Evolutionary conservation across 2,888 invertebrate genomes (phyloP), one percentile per base, ranked within the genome.

Genomic region (Heliconius sara): DNA sequence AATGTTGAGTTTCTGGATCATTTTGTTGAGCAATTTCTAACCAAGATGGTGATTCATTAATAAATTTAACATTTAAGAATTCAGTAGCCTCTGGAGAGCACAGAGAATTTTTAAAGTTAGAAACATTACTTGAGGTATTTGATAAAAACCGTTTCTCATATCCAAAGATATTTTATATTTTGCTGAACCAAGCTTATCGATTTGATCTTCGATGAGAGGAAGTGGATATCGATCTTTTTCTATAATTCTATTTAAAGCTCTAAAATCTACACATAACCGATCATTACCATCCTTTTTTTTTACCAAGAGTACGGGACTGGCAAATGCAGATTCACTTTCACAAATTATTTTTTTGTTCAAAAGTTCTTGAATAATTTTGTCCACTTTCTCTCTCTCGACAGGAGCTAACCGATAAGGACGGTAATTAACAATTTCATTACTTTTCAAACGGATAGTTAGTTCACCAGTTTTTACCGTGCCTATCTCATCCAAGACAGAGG

Each of bases 341-440:
- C 34, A 34, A 30, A 68, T 68, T 68, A 68, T 68, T 22, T 30
- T 30, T 39, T 68, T 68, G 22, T 39, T 34, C 22, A 68, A 68
- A 30, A 68, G 22, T 6, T 22, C 39, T 68, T 68, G 68, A 30
- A 68, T 34, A 22, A 68, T 68, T 39, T 79, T 39, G 25, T 81
- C 76, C 16, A 84, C 81, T 63, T 81, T 84, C 22, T 84, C 82
- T 22, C 72, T 77, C 27, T 77, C 66, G 19, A 72, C 65, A 5
- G 77, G 71, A 3, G 85, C 82, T 67, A 85, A 74, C 13, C 84
- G 79, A 81, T 85, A 85, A 2, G 84, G 84, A 0, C 83, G 73
- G 63, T 84, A 84, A 79, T 83, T 63, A 71, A 85, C 84, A 76
- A 74, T 27, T 16, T 82, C 60, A 72, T 84, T 68, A 0, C 71